A percentile compares a stretch with the other conserved stretches of the same genome.
Evolutionary conservation across 2,888 invertebrate genomes (phyloP).

Genomic region (Thereva unica): DNA sequence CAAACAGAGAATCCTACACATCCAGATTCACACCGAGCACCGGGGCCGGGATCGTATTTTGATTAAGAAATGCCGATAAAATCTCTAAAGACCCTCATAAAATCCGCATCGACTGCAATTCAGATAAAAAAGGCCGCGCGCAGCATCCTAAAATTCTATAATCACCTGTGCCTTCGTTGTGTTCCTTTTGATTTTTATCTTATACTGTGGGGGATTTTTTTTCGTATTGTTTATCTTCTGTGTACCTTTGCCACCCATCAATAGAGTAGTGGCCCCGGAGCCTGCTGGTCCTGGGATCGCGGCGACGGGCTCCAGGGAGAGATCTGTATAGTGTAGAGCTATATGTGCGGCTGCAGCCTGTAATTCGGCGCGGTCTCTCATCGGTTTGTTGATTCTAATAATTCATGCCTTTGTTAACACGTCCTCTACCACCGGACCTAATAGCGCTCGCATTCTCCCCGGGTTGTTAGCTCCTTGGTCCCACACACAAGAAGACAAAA

Average conservation of each 20-base stretch:
- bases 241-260: constrained; percentile 24
- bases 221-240: constrained; percentile 10
- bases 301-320: constrained; percentile 11
- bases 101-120: constrained; percentile 14
- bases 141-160: constrained; percentile 35
- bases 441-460: constrained; percentile 30
- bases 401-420: constrained; percentile 39
- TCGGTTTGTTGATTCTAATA: constrained; percentile 40
- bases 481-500: constrained; percentile 28
- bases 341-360: constrained; percentile 16
- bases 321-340: not conserved
- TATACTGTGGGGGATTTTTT: not conserved
- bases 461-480: constrained; percentile 30
- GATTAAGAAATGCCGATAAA: constrained; percentile 30
- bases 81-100: constrained; percentile 30
- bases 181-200: constrained; percentile 7
- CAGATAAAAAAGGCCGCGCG: constrained; percentile 32
- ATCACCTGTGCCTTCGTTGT: constrained; percentile 29
- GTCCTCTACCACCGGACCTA: constrained; percentile 30
- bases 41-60: constrained; percentile 11
- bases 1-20: constrained; percentile 35
- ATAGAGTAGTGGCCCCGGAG: constrained; percentile 20
- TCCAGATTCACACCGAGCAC: constrained; percentile 6
- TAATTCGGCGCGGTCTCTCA: constrained; percentile 39
- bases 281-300: not conserved